These are phyloP conservation scores for Volucella zonaria DNA, from an alignment of 2,888 invertebrate genomes.

Conservation along the genomic window DNA sequence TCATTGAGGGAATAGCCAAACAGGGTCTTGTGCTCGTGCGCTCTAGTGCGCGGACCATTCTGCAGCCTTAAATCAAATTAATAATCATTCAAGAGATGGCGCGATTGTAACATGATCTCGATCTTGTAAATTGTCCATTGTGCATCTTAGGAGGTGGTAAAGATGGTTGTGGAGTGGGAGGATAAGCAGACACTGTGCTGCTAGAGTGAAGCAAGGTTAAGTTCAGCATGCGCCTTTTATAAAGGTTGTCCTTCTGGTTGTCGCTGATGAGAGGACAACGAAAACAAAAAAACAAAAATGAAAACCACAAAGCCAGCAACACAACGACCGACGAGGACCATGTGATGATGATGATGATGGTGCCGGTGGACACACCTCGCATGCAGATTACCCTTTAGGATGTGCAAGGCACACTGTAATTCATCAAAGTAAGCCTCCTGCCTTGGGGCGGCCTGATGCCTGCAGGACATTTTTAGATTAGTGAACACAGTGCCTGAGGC, in stretches of 20 bases:
- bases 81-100: conserved; percentile 70
- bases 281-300: background rate
- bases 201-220: background rate
- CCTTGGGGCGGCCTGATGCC: conserved; percentile 55
- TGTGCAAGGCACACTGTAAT: conserved; percentile 57
- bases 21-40: background rate
- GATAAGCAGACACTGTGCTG: background rate
- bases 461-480: conserved; percentile 55
- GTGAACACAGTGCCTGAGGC: conserved; percentile 20
- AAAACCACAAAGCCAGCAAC: background rate
- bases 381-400: conserved; percentile 69
- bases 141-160: conserved; percentile 9
- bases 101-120: conserved; percentile 71
- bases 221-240: conserved; percentile 15
- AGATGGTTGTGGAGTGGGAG: background rate
- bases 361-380: conserved; percentile 68
- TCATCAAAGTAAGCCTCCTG: conserved; percentile 65
- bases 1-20: conserved; percentile 11
- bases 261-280: background rate
- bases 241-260: conserved; percentile 49
- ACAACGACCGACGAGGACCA: background rate
- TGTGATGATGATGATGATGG: conserved; percentile 30
- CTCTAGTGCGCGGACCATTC: conserved; percentile 19
- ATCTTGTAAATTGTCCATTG: conserved; percentile 65
- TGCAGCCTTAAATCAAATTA: conserved; percentile 66